Base-by-base conservation (phyloP, 2,888 invertebrate species). In the Microplitis deprimator region DNA sequence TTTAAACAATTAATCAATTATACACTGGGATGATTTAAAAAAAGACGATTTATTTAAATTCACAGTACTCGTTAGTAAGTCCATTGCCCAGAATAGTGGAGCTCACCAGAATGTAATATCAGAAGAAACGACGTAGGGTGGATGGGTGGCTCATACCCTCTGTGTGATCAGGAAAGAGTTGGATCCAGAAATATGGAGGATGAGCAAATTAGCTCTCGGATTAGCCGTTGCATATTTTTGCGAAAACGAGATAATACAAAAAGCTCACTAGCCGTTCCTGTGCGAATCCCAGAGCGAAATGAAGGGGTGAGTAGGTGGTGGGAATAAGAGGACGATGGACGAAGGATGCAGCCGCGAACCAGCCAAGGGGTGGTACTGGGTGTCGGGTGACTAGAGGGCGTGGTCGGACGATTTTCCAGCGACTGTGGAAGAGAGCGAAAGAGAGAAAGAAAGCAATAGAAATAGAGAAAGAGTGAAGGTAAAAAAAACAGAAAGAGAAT, bases 181-280 rank as follows among this genome's bases (percentile, higher is more conserved):
- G 38, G 29, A 20, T 29, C 13, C 38, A 41, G 77, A 77, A 65
- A 65, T 65, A 65, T 73, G 74, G 71, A 77, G 65, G 77, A 77
- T 73, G 81, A 83, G 83, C 82, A 85, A 86, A 86, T 86, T 85
- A 87, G 85, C 83, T 84, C 82, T 81, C 84, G 86, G 86, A 89
- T 89, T 88, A 88, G 86, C 86, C 84, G 85, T 83, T 84, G 84
- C 87, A 86, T 86, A 87, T 87, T 88, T 88, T 88, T 86, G 85
- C 85, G 85, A 85, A 87, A 89, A 88, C 87, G 87, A 88, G 87
- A 87, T 88, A 89, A 88, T 86, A 87, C 85, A 87, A 88, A 77
- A 71, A 74, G 73, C 77, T 77, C 73, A 65, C 73, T 73, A 61
- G 73, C 73, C 77, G 16, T 71, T 77, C 67, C 39, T 60, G 20